Conservation (phyloP, 2,797 vertebrate genomes). For the Psittacula echo region DNA sequence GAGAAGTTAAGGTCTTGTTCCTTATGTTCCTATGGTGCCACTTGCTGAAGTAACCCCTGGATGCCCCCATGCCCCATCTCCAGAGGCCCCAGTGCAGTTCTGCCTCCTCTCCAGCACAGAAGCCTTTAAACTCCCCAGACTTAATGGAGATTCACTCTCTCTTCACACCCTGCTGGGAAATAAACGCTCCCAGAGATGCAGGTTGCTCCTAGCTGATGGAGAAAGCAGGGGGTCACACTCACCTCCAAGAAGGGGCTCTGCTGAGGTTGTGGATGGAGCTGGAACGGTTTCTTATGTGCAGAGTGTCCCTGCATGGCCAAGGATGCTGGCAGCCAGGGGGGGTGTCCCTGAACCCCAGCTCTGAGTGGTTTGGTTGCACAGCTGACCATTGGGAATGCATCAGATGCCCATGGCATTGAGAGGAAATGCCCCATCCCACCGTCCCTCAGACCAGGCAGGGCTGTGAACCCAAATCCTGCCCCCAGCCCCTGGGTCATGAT, state of each 20-base stretch:
- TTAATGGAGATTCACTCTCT: neutral
- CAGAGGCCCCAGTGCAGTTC: neutral
- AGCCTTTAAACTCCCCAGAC: neutral
- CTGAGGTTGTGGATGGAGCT: neutral
- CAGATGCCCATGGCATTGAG: fast-evolving
- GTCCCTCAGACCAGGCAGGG: neutral
- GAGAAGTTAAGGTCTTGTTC: neutral
- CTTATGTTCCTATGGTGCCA: fast-evolving
- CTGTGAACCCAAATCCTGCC: neutral
- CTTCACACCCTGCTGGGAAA: neutral
- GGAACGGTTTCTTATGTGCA: fast-evolving
- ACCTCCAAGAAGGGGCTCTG: neutral
- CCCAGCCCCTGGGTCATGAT: too few relatives aligned
- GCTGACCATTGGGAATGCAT: neutral
- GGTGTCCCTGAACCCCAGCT: neutral
- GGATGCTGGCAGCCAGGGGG: fast-evolving
- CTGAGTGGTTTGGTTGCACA: neutral
- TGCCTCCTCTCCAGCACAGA: neutral
- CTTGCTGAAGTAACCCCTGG: neutral
- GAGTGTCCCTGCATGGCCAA: neutral
- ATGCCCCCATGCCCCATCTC: fast-evolving
- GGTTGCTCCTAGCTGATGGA: neutral
- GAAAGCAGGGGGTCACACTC: neutral
- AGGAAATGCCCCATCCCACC: neutral
- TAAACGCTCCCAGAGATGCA: neutral